Conservation (phyloP, 1,140 invertebrate species). For the Oedothorax gibbosus region DNA sequence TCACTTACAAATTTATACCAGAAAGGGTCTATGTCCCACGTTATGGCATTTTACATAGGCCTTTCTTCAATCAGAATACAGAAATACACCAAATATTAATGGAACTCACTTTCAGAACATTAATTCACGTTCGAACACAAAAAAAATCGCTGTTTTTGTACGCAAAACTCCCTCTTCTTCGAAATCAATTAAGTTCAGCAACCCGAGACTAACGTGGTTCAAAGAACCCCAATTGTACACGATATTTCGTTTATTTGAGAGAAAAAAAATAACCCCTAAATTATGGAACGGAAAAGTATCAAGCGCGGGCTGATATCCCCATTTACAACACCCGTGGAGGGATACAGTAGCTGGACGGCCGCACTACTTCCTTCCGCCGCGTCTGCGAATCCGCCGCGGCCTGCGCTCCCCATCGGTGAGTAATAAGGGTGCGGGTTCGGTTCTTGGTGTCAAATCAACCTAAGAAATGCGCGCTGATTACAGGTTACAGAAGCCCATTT, state of each 20-base stretch:
- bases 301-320: background rate
- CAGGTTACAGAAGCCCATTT: constrained; percentile 36
- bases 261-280: constrained; percentile 6
- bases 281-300: constrained; percentile 23
- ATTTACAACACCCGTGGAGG: constrained; percentile 2
- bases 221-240: constrained; percentile 13
- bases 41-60: too few species aligned
- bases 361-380: constrained; percentile 56
- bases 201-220: constrained; percentile 10
- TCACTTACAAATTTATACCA: too few species aligned
- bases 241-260: background rate
- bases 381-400: background rate
- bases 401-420: background rate
- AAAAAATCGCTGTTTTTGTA: constrained; percentile 25
- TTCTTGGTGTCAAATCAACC: constrained; percentile 58
- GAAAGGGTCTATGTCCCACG: too few species aligned
- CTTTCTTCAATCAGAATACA: too few species aligned
- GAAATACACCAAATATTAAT: too few species aligned
- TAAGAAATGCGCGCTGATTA: constrained; percentile 59
- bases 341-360: constrained; percentile 1
- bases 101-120: background rate
- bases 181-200: constrained; percentile 27
- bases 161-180: constrained; percentile 9
- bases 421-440: constrained; percentile 56
- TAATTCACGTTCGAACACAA: background rate